Evolutionary conservation across 2,113 vertebrate genomes (phyloP).

Genomic region (Semicossyphus pulcher): DNA sequence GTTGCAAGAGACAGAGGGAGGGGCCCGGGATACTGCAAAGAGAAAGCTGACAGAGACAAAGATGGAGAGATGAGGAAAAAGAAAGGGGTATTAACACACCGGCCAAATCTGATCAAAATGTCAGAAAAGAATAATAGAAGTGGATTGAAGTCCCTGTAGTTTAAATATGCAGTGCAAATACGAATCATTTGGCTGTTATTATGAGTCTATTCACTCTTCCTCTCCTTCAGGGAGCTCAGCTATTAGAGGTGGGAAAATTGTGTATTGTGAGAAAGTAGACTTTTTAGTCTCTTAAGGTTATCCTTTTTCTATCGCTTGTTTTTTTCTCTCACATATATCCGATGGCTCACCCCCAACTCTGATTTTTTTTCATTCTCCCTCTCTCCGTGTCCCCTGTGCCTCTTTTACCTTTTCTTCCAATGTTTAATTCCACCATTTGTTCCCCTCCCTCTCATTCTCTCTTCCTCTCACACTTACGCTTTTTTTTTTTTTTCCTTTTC

Average conservation of each 20-base stretch:
- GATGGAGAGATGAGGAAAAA: conserved; percentile 50
- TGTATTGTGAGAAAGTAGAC: conserved; percentile 65
- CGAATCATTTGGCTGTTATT: conserved; percentile 73
- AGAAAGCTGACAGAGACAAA: conserved; percentile 49
- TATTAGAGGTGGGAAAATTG: conserved; percentile 75
- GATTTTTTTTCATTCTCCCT: conserved; percentile 9
- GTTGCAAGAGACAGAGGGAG: conserved; percentile 35
- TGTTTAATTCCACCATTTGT: conserved; percentile 55
- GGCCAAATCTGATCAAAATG: conserved; percentile 76
- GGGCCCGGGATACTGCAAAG: conserved; percentile 17
- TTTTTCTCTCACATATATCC: conserved; percentile 49
- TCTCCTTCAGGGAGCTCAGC: conserved; percentile 68
- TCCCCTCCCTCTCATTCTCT: conserved; percentile 38
- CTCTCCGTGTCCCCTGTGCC: conserved; percentile 26
- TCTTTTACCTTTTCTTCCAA: conserved; percentile 43
- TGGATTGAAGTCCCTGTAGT: conserved; percentile 65
- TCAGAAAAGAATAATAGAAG: conserved; percentile 71
- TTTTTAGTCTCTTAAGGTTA: conserved; percentile 63
- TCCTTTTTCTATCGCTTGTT: conserved; percentile 44
- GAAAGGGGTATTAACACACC: conserved; percentile 63
- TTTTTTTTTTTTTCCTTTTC: conserved; percentile 36
- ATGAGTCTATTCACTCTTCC: conserved; percentile 69
- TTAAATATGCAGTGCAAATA: conserved; percentile 80
- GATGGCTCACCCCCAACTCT: conserved; percentile 40
- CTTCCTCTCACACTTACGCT: conserved; percentile 29